Conservation (phyloP, 1,140 invertebrate genomes). For the Heterodera carotae region DNA sequence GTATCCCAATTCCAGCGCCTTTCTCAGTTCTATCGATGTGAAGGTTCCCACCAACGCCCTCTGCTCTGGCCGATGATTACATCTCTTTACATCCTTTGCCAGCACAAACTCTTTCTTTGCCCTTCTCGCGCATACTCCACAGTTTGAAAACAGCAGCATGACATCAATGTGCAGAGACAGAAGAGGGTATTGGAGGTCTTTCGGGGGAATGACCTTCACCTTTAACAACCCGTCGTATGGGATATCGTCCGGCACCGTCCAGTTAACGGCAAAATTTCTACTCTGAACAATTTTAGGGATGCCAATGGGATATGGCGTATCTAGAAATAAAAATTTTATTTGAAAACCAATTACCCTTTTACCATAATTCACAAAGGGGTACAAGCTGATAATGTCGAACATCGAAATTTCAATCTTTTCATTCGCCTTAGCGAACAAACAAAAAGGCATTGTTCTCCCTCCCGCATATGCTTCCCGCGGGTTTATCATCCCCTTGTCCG, state of each 20-base stretch:
- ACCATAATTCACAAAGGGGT: not conserved
- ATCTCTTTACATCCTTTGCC: not conserved
- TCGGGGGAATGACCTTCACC: not conserved
- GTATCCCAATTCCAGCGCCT: not conserved
- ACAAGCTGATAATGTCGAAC: not conserved
- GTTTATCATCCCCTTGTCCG: not conserved
- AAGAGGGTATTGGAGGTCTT: not conserved
- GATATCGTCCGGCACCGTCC: not conserved
- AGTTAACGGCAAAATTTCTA: not conserved
- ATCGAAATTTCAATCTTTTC: not conserved
- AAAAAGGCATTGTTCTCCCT: slow-evolving; percentile 7
- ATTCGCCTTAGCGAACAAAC: not conserved
- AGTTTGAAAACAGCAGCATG: not conserved
- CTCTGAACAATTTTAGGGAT: not conserved
- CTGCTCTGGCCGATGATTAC: not conserved
- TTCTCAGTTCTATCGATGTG: not conserved
- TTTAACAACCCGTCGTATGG: not conserved
- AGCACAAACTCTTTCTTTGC: not conserved
- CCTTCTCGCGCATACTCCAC: not conserved
- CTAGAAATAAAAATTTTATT: not conserved
- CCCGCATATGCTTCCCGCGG: not conserved
- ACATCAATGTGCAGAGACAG: not conserved
- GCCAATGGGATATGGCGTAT: not conserved
- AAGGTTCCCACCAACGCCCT: not conserved
- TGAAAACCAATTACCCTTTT: not conserved